phyloP scores from a whole-genome alignment of 2,888 invertebrate genomes.

The Pandemis corylana region DNA sequence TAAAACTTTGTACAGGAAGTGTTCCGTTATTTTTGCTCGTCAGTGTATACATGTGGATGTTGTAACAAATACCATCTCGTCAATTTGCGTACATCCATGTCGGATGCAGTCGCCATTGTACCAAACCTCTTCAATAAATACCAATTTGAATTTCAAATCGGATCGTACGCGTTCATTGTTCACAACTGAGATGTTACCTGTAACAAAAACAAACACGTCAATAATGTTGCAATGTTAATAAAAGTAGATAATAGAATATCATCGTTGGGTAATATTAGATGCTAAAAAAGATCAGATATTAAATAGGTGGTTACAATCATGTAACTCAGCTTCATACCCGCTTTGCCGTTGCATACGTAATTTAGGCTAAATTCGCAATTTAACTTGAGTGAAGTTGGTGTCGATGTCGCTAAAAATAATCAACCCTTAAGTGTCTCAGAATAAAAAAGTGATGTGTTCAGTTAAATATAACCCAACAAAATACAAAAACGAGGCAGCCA shows the following conservation, averaged over 20 bases:
- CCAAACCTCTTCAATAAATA: slow-evolving; percentile 15
- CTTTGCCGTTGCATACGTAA: too few relatives aligned
- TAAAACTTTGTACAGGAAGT: too few relatives aligned
- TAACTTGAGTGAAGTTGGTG: too few relatives aligned
- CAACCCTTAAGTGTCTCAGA: too few relatives aligned
- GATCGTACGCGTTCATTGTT: slow-evolving; percentile 30
- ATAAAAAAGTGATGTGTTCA: too few relatives aligned
- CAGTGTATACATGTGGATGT: not conserved
- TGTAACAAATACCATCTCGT: slow-evolving; percentile 5
- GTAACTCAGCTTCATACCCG: too few relatives aligned
- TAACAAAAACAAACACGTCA: slow-evolving; percentile 40
- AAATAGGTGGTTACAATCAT: not conserved
- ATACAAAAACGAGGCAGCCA: too few relatives aligned
- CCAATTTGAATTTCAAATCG: slow-evolving; percentile 37
- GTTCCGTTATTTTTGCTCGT: too few relatives aligned
- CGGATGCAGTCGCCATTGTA: slow-evolving; percentile 13
- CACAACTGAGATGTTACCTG: slow-evolving; percentile 33
- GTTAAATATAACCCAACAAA: too few relatives aligned
- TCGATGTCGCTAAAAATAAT: too few relatives aligned
- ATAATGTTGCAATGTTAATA: slow-evolving; percentile 30
- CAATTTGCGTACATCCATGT: slow-evolving; percentile 10
- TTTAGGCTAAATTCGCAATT: too few relatives aligned
- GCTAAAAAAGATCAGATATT: not conserved
- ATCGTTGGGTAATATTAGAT: not conserved
- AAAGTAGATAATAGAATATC: not conserved